Evolutionary conservation across 2,113 vertebrate genomes (phyloP).

Genomic region (Phyllostomus discolor): DNA sequence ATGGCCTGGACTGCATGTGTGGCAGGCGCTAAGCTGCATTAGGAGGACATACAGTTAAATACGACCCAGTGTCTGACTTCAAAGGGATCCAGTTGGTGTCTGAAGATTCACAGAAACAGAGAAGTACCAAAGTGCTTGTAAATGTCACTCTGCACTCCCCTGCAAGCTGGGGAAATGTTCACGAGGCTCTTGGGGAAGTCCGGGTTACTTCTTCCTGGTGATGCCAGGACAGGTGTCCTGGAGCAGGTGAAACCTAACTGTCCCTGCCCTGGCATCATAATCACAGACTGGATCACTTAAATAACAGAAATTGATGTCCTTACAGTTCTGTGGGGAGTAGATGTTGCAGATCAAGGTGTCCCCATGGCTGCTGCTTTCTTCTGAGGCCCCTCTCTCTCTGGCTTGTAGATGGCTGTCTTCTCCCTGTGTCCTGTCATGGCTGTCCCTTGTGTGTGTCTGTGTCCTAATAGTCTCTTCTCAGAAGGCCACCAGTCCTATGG

Average conservation of each 20-base stretch:
- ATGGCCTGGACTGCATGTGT: rapidly evolving
- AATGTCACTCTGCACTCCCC: background rate
- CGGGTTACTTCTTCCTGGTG: background rate
- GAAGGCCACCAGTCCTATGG: background rate
- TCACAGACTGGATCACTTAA: background rate
- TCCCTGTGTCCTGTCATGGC: background rate
- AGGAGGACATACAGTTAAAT: rapidly evolving
- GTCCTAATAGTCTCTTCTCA: background rate
- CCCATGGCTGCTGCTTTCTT: background rate
- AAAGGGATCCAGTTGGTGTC: background rate
- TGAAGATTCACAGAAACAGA: background rate
- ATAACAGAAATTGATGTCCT: background rate
- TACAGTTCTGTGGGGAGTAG: background rate
- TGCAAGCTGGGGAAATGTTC: background rate
- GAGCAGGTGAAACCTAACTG: background rate
- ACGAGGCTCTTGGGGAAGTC: rapidly evolving
- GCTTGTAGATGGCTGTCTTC: rapidly evolving
- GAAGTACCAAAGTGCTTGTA: background rate
- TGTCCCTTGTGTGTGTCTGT: background rate
- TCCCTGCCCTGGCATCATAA: background rate
- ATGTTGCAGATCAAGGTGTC: too few relatives aligned
- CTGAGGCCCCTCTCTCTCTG: background rate
- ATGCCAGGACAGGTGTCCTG: background rate
- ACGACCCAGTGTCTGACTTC: background rate
- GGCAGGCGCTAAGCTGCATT: rapidly evolving